Evolutionary conservation across 2,113 vertebrate species (phyloP), one percentile per base, ranked within the genome.

Genomic region (Daubentonia madagascariensis): DNA sequence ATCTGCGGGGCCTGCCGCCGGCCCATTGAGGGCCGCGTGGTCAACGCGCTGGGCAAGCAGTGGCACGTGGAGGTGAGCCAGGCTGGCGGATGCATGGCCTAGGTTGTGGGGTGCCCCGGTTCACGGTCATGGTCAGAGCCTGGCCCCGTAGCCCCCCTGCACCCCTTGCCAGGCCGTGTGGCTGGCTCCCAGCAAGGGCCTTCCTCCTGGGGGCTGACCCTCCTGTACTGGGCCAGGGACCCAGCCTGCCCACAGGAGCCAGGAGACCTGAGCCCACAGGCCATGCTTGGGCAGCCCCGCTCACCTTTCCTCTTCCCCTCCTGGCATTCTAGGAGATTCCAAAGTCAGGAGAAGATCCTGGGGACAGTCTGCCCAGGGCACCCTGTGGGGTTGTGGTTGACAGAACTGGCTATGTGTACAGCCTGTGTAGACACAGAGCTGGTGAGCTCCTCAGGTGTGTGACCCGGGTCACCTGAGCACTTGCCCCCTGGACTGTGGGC

Each of bases 61-160:
- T 99, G 99, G 99, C 99, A 99, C 0, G 99, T 99, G 18, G 99
- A 99, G 99, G 99, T 99, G 86, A 98, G 98, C 8, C 0, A 5
- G 87, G 32, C 23, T 1, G 13, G 48, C 7, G 0, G n/a, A 57
- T 4, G 5, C 1, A 2, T n/a, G 54, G 59, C 57, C 67, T 22
- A 20, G 32, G 28, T 70, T 17, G 14, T 12, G 35, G 8, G 28
- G 48, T 6, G 28, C n/a, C 43, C 32, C 1, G 3, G 50, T 10
- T 78, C 43, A 20, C 0, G 2, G 65, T 6, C 65, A 45, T 4
- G 7, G 79, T 48, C 18, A 28, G 73, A 50, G 10, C 45, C 57
- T 28, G 28, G 43, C 65, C n/a, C 9, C 17, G 59, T 22, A 50
- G 11, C 43, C 11, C 35, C 5, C 59, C 25, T 28, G 20, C 22